These are phyloP conservation scores for Cremastinae sp. DNA, from an alignment of 2,888 invertebrate genomes.

Conservation along the genomic window DNA sequence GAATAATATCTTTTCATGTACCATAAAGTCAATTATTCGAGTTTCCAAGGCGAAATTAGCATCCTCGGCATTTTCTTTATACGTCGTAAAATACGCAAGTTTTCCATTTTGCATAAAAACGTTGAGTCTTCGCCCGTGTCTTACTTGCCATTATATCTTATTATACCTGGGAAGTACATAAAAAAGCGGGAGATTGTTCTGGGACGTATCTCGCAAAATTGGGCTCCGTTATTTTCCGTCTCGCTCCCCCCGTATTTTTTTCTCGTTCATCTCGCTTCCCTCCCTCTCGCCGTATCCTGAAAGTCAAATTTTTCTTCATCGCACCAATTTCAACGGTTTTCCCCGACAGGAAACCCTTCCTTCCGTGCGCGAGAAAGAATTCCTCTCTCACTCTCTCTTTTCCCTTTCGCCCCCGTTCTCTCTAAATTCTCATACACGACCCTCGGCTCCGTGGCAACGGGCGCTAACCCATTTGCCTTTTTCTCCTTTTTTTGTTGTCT, in stretches of 20 bases:
- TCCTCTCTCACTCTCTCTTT: conserved; percentile 25
- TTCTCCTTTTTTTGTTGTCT: background rate
- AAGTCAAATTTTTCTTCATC: conserved; percentile 55
- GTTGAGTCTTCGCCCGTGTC: background rate
- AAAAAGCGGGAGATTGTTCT: conserved; percentile 31
- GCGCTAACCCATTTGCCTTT: conserved; percentile 29
- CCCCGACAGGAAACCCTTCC: conserved; percentile 11
- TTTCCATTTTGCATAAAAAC: conserved; percentile 9
- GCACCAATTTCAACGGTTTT: conserved; percentile 54
- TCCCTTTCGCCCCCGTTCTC: too few relatives aligned
- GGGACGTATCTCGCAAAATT: conserved; percentile 33
- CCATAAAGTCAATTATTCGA: too few relatives aligned
- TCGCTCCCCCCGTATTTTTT: conserved; percentile 7
- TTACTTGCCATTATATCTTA: conserved; percentile 19
- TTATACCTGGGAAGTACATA: conserved; percentile 22
- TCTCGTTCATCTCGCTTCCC: too few relatives aligned
- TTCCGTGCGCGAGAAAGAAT: conserved; percentile 7
- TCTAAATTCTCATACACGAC: conserved; percentile 33
- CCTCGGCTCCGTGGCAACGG: background rate
- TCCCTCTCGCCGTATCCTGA: conserved; percentile 32
- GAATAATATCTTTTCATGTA: too few relatives aligned
- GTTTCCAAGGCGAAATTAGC: background rate
- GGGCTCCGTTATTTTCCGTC: conserved; percentile 7
- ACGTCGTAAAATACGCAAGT: too few relatives aligned
- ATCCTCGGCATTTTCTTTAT: background rate